Evolutionary conservation across 2,113 vertebrate genomes (phyloP).

Genomic region (Otolemur garnettii): DNA sequence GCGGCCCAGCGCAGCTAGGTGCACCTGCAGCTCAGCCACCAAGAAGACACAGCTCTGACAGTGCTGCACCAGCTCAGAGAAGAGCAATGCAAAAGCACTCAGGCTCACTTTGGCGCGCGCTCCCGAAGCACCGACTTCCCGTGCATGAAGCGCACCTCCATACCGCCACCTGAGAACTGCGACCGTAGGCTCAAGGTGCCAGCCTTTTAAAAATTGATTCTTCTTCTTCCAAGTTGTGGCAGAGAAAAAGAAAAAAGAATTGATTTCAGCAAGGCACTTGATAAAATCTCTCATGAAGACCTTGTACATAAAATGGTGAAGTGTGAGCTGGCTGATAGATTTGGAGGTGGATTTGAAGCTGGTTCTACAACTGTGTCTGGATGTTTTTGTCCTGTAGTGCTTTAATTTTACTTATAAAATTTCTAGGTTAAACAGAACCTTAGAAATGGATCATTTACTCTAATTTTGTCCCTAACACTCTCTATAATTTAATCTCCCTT

Average conservation of each 20-base stretch:
- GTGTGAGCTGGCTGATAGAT: constrained; percentile 33
- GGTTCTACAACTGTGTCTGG: constrained; percentile 3
- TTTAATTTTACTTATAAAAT: constrained; percentile 63
- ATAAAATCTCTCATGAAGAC: constrained; percentile 59
- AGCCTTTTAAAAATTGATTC: too few species aligned
- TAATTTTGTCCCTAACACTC: neutral
- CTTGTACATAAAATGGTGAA: constrained; percentile 50
- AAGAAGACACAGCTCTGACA: constrained; percentile 97
- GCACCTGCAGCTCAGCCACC: constrained; percentile 94
- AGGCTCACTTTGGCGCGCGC: constrained; percentile 92
- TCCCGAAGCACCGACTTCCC: constrained; percentile 95
- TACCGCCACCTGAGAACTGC: constrained; percentile 68
- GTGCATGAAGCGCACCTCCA: constrained; percentile 95
- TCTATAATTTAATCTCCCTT: constrained; percentile 1
- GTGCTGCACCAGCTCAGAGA: constrained; percentile 98
- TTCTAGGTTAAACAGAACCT: constrained; percentile 39
- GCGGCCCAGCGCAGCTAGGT: constrained; percentile 93
- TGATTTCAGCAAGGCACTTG: constrained; percentile 61
- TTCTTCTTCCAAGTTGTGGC: too few species aligned
- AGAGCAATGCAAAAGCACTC: constrained; percentile 95
- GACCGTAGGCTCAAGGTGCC: too few species aligned
- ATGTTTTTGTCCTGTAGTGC: constrained; percentile 43
- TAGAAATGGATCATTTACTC: constrained; percentile 48
- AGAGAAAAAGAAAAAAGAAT: neutral
- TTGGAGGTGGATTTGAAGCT: constrained; percentile 49